Base-by-base conservation (phyloP, 2,888 invertebrate genomes). In the Caprella mutica region DNA sequence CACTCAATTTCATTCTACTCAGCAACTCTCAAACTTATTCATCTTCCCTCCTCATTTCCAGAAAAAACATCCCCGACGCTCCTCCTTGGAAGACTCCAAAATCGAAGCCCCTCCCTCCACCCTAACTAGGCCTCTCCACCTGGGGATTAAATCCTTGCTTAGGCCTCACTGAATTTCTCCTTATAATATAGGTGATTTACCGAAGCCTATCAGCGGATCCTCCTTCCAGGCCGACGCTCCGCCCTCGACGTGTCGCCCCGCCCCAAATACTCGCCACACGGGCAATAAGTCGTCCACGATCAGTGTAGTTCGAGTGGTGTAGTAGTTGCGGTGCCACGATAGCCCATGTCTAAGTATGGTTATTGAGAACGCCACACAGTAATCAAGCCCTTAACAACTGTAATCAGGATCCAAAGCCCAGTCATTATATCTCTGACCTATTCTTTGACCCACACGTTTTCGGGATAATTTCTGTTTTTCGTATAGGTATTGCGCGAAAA, bases 351-450 rank as follows among this genome's bases (percentile, higher is more conserved):
- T 48, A 48, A 48, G 48, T 48, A 48, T 48, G 48, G 48, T 48
- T 27, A 48, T 48, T 48, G 48, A 21, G 48, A 48, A 48, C 30
- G 30, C 26, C 48, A 24, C 48, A 30, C 17, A 30, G 48, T 48
- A 48, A 48, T 48, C 48, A 48, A 48, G 48, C 48, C 29, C 48
- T 30, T 48, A 48, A 48, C 48, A 48, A 48, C 48, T 48, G 48
- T 48, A 48, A 48, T 48, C 48, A 48, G 29, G 48, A 17, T 27
- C 17, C 48, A 17, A 48, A 48, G 29, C 48, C 48, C 30, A 48
- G 29, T 48, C 48, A 48, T 48, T 48, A 48, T 21, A 26, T 21
- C 30, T 30, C 30, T 48, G 48, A 48, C 48, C 48, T 48, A 27
- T 48, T 48, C 48, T 48, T 48, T 48, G 48, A 48, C 48, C 48